Conservation (phyloP, 2,113 vertebrate species). For the Sinocyclocheilus grahami region DNA sequence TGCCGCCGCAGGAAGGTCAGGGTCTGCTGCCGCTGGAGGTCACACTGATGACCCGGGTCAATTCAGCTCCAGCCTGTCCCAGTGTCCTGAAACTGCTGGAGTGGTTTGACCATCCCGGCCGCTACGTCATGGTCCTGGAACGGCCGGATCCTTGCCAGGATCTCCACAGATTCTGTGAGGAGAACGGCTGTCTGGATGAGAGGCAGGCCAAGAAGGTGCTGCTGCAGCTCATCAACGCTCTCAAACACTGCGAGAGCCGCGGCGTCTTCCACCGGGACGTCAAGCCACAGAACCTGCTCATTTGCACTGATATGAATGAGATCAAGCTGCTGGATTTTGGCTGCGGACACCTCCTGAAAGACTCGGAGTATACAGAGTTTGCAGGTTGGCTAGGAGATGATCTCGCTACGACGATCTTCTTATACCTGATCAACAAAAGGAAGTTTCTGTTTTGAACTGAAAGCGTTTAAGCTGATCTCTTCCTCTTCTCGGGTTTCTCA, state of each 20-base stretch:
- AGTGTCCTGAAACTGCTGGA: conserved; percentile 48
- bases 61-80: background rate
- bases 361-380: conserved; percentile 62
- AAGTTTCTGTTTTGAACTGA: background rate
- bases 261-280: conserved; percentile 64
- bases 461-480: background rate
- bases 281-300: conserved; percentile 77
- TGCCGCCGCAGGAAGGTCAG: too few relatives aligned
- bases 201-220: conserved; percentile 53
- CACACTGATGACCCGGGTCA: conserved; percentile 63
- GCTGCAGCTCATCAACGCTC: conserved; percentile 60
- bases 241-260: conserved; percentile 58
- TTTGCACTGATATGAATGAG: conserved; percentile 62
- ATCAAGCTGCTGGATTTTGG: conserved; percentile 71
- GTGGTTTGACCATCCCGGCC: conserved; percentile 67
- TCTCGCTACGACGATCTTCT: too few relatives aligned
- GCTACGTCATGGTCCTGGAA: conserved; percentile 1
- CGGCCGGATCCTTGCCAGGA: conserved; percentile 7
- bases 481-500: conserved; percentile 30
- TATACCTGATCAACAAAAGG: background rate
- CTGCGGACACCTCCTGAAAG: too few relatives aligned
- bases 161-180: conserved; percentile 58
- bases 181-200: conserved; percentile 56
- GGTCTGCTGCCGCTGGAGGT: conserved; percentile 55
- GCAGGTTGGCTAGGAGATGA: conserved; percentile 55